Evolutionary conservation across 1,140 invertebrate genomes (phyloP).

Genomic region (Aphelenchoides avenae): DNA sequence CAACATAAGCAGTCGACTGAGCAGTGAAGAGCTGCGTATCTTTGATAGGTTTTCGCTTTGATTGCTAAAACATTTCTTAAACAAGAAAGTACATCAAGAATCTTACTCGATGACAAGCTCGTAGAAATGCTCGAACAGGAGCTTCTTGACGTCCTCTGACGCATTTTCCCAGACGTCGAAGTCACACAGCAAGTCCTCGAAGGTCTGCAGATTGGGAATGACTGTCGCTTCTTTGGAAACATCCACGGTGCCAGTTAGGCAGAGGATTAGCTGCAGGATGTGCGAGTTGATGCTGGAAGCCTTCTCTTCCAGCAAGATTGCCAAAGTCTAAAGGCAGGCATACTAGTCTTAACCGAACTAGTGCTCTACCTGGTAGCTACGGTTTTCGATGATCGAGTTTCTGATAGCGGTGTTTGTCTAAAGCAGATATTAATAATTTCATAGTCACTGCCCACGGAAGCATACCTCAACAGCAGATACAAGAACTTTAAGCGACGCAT

Average conservation of each 20-base stretch:
- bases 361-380: no score
- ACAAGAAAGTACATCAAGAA: no score
- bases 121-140: slow-evolving; percentile 86
- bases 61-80: no score
- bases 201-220: slow-evolving; percentile 85
- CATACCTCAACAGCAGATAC: slow-evolving; percentile 69
- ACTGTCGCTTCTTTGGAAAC: slow-evolving; percentile 78
- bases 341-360: no score
- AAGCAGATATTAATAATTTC: slow-evolving; percentile 2
- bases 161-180: slow-evolving; percentile 72
- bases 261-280: slow-evolving; percentile 90
- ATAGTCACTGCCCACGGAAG: background rate
- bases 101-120: slow-evolving; percentile 81
- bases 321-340: slow-evolving; percentile 72
- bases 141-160: slow-evolving; percentile 75
- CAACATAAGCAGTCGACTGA: slow-evolving; percentile 58
- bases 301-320: slow-evolving; percentile 88
- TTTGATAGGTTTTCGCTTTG: slow-evolving; percentile 79
- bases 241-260: slow-evolving; percentile 84
- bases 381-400: no score
- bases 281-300: slow-evolving; percentile 86
- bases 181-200: slow-evolving; percentile 90
- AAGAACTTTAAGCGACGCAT: slow-evolving; percentile 92
- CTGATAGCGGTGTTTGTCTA: no score
- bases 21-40: slow-evolving; percentile 69